phyloP scores from a whole-genome alignment of 2,888 invertebrate species.

The Leptopilina drosophilae region DNA sequence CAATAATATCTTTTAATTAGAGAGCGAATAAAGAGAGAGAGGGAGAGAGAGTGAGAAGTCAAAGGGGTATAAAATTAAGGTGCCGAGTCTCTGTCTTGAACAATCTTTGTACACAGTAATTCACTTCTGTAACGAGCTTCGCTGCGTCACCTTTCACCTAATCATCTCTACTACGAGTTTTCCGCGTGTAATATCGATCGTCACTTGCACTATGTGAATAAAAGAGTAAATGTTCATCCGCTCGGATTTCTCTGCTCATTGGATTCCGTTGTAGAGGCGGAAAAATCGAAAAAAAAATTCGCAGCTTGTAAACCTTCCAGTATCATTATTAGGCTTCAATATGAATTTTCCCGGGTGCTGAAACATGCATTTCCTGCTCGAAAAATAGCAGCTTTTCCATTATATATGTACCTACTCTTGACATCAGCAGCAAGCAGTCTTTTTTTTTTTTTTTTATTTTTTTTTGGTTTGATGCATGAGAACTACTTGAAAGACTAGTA shows the following conservation, averaged over 20 bases:
- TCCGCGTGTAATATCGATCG: slow-evolving; percentile 14
- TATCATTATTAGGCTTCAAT: slow-evolving; percentile 58
- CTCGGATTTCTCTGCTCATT: slow-evolving; percentile 27
- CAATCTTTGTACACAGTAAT: slow-evolving; percentile 21
- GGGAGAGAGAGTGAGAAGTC: not conserved
- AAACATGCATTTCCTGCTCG: slow-evolving; percentile 58
- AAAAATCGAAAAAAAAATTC: slow-evolving; percentile 31
- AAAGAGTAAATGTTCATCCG: slow-evolving; percentile 35
- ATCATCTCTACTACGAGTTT: slow-evolving; percentile 18
- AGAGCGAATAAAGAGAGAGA: not conserved
- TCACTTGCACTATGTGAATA: slow-evolving; percentile 13
- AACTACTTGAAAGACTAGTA: slow-evolving; percentile 39
- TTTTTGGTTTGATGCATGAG: slow-evolving; percentile 24
- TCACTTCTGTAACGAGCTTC: slow-evolving; percentile 25
- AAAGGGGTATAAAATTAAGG: slow-evolving; percentile 11
- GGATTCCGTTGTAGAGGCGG: slow-evolving; percentile 8
- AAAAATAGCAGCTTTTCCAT: slow-evolving; percentile 53
- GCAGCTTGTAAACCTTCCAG: slow-evolving; percentile 23
- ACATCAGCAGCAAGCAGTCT: slow-evolving; percentile 5
- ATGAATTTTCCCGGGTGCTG: slow-evolving; percentile 57
- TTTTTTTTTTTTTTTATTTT: not conserved
- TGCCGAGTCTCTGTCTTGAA: not conserved
- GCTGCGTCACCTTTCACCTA: slow-evolving; percentile 37
- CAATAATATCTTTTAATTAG: not conserved
- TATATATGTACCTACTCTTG: slow-evolving; percentile 5